Conservation (phyloP, 2,888 invertebrate genomes). For the Clitarchus hookeri region DNA sequence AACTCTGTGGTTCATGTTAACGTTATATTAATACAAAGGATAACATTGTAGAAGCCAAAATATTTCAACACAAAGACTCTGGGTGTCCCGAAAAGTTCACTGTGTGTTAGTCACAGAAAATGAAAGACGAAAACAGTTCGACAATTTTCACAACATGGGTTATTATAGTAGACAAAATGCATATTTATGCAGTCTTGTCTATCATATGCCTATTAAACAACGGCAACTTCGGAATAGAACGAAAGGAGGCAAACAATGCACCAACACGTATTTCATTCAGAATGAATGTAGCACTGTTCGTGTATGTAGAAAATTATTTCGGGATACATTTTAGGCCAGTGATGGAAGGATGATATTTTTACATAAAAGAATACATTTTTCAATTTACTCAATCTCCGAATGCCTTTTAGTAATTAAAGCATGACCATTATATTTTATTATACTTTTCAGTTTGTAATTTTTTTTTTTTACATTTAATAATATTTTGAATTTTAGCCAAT, state of each 20-base stretch:
- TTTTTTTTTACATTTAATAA: no score
- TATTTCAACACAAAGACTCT: not conserved
- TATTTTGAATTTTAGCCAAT: no score
- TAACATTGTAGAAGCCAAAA: not conserved
- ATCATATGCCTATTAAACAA: not conserved
- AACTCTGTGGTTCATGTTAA: not conserved
- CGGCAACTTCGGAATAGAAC: not conserved
- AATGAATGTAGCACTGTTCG: not conserved
- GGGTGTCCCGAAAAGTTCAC: not conserved
- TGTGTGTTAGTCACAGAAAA: not conserved
- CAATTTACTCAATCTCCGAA: no score
- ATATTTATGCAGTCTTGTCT: slow-evolving; percentile 19
- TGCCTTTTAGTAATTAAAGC: no score
- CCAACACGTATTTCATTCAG: not conserved
- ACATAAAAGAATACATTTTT: no score
- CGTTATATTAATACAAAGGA: not conserved
- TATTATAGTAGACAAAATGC: slow-evolving; percentile 6
- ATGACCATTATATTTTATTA: no score
- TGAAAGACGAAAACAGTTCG: not conserved
- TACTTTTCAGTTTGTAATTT: no score
- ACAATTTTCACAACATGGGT: not conserved
- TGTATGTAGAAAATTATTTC: slow-evolving; percentile 21
- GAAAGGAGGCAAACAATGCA: not conserved
- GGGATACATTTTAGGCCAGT: not conserved
- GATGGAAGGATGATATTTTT: not conserved